Percentiles rank a stretch among this genome's conserved stretches.
These are phyloP conservation scores for Vesta saturnalis DNA, from an alignment of 2,888 invertebrate species.

Conservation along the genomic window DNA sequence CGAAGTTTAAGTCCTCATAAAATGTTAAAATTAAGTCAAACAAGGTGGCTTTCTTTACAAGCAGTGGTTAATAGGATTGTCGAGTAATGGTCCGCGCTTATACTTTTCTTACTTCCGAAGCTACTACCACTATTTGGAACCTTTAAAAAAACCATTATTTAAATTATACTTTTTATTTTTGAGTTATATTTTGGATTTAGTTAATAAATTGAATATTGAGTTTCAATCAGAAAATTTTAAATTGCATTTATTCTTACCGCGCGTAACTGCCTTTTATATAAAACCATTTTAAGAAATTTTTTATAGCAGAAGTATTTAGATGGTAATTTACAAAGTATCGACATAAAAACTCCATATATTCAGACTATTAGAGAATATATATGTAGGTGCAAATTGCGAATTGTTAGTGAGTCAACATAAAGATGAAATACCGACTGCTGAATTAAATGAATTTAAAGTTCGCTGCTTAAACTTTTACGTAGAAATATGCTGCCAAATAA, in stretches of 20 bases:
- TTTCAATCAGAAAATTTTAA: not conserved
- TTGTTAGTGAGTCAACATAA: not conserved
- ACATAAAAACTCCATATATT: too few relatives aligned
- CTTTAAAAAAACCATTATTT: too few relatives aligned
- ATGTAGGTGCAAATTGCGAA: not conserved
- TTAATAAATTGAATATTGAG: not conserved
- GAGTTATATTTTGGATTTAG: not conserved
- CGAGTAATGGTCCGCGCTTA: not conserved
- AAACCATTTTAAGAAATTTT: not conserved
- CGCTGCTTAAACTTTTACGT: not conserved
- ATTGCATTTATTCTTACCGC: not conserved
- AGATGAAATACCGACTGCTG: not conserved
- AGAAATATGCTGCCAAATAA: not conserved
- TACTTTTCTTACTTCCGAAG: too few relatives aligned
- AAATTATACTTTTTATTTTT: too few relatives aligned
- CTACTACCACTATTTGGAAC: too few relatives aligned
- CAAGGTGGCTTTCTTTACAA: slow-evolving; percentile 2
- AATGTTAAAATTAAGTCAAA: not conserved
- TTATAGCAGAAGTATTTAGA: too few relatives aligned
- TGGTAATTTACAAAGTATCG: too few relatives aligned
- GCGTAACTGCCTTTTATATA: not conserved
- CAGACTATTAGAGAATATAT: too few relatives aligned
- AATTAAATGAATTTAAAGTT: not conserved
- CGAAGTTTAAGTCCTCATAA: slow-evolving; percentile 3
- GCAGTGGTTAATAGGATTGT: not conserved